Base-by-base conservation (phyloP, 92 coral and sea anemone species). In the Zoanthus sociatus region DNA sequence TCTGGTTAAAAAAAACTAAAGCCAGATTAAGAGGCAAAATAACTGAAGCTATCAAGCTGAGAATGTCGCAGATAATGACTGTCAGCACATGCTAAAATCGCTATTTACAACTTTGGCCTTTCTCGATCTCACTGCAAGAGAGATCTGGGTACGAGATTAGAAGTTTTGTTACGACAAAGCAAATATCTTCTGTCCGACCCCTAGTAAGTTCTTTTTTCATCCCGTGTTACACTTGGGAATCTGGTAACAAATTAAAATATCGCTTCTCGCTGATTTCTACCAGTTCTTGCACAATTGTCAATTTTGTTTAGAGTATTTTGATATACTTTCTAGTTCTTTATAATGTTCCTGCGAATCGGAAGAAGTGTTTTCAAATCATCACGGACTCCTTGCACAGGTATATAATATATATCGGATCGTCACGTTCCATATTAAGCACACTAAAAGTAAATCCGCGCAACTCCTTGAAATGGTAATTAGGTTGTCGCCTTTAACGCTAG, bases 361-460 rank as follows among this genome's bases (percentile, higher is more conserved):
- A 47, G 85, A 12, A 66, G 63, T 66, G 18, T 66, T 47, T 8
- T 45, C 74, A 81, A 74, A 63, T 64, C 75, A 42, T 54, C 55
- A 11, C 21, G 55, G 58, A 64, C 63, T 6, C 85, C 73, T 5
- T 18, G 66, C 6, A 45, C 85, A 81, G 76, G 85, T 81, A 37
- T 33, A 69, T 55, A 61, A 20, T 11, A 9, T n/a, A 1, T 6
- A 5, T 5, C 5, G 68, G 9, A 32, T 31, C 9, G 1, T 18
- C 42, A 42, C 1, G 10, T 7, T 48, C 15, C 14, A 26, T 32
- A 37, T 7, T 76, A 12, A 3, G 26, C 4, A 3, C 21, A 20
- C 72, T 20, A 67, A 12, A 30, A 37, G 4, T 37, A 37, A 37
- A 37, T 37, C 42, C 42, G 42, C 42, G 42, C 42, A 37, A 37